Evolutionary conservation across 92 coral and sea anemone species (phyloP).

Genomic region (Phymanthus crucifer): DNA sequence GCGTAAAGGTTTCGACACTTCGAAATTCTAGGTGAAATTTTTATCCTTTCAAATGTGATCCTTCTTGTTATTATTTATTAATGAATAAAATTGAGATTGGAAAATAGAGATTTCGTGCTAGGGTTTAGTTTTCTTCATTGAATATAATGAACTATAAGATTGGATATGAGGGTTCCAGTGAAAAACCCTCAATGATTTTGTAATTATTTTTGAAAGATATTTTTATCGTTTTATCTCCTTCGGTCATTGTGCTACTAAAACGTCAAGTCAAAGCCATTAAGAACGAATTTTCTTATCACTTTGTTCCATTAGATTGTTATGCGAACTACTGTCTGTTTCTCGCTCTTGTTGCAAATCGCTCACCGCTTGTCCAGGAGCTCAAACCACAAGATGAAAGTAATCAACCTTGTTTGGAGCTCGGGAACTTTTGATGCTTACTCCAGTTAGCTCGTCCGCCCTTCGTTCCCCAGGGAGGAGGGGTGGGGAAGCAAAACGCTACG

Average conservation of each 20-base stretch:
- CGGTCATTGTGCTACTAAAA: neutral
- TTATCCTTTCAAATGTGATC: neutral
- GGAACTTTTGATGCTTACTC: neutral
- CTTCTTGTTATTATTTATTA: slow-evolving; percentile 17
- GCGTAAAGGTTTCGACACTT: too few relatives aligned
- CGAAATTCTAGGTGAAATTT: neutral
- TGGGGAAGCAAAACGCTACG: neutral
- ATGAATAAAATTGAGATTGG: slow-evolving; percentile 12
- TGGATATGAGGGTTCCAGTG: neutral
- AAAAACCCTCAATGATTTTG: neutral
- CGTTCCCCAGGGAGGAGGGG: neutral
- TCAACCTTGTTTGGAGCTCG: neutral
- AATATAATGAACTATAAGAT: neutral
- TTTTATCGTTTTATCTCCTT: slow-evolving; percentile 18
- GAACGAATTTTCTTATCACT: neutral
- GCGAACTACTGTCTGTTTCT: too few relatives aligned
- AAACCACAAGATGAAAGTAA: neutral
- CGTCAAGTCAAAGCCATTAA: neutral
- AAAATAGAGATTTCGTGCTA: neutral
- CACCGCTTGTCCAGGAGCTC: neutral
- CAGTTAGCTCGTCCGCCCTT: neutral
- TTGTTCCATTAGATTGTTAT: neutral
- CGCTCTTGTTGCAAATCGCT: neutral
- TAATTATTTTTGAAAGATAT: neutral
- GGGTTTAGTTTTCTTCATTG: slow-evolving; percentile 4